Conservation (phyloP, 2,797 vertebrate species). For the Pipistrellus pygmaeus region DNA sequence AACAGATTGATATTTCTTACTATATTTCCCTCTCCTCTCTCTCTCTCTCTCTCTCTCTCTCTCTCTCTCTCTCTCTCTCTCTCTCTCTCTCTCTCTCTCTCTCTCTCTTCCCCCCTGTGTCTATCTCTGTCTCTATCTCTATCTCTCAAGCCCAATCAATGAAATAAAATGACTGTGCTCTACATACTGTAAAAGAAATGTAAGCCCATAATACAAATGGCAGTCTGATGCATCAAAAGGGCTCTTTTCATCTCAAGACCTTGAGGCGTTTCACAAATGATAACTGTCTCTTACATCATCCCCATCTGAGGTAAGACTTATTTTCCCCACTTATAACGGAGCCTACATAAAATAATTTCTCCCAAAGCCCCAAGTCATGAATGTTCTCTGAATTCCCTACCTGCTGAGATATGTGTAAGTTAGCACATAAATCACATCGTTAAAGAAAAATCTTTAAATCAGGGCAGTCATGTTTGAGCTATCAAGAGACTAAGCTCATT, state of each 20-base stretch:
- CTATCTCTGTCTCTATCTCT: background rate
- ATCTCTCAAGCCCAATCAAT: background rate
- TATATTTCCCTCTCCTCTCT: too few relatives aligned
- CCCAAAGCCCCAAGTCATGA: conserved; percentile 28
- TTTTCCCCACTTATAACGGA: conserved; percentile 60
- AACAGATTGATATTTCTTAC: background rate
- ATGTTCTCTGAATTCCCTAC: conserved; percentile 41
- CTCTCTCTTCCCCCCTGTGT: too few relatives aligned
- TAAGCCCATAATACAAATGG: conserved; percentile 48
- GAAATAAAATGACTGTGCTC: background rate
- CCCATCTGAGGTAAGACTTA: conserved; percentile 78
- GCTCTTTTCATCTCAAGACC: conserved; percentile 68
- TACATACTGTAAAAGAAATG: conserved; percentile 13
- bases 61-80: too few relatives aligned
- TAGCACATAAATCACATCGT: conserved; percentile 59
- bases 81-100: too few relatives aligned
- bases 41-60: background rate
- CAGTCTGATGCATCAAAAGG: background rate
- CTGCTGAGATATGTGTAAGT: conserved; percentile 50
- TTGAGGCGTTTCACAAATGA: conserved; percentile 67
- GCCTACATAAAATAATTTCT: conserved; percentile 64
- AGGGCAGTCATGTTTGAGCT: conserved; percentile 22
- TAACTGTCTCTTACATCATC: conserved; percentile 79
- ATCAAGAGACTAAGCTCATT: conserved; percentile 46
- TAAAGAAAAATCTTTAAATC: conserved; percentile 58